phyloP scores from a whole-genome alignment of 2,113 vertebrate genomes.

The Chinchilla lanigera region DNA sequence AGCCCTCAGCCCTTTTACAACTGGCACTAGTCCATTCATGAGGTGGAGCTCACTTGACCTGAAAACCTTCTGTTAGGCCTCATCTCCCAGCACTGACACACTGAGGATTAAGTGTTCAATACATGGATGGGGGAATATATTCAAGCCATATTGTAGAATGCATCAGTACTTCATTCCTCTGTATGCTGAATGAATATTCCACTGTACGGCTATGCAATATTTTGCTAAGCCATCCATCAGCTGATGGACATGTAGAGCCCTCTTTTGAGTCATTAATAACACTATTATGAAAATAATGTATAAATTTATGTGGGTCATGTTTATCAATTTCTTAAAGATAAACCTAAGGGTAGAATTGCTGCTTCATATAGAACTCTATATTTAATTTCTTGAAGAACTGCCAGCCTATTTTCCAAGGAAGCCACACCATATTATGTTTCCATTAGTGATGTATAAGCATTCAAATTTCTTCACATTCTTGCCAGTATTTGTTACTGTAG shows the following conservation, averaged over 20 bases:
- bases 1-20: background rate
- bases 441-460: background rate
- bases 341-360: background rate
- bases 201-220: background rate
- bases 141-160: background rate
- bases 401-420: background rate
- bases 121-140: too few species aligned
- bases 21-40: background rate
- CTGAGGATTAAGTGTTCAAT: background rate
- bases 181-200: background rate
- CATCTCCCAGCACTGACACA: background rate
- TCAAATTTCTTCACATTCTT: background rate
- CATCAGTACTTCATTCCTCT: background rate
- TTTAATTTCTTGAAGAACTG: constrained; percentile 22
- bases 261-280: background rate
- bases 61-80: background rate
- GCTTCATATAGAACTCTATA: background rate
- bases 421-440: background rate
- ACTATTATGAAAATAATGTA: background rate
- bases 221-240: background rate
- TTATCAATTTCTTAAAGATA: background rate
- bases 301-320: background rate
- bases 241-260: background rate
- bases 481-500: background rate
- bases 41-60: background rate